Percentiles rank a stretch among this genome's conserved stretches.
phyloP scores from a whole-genome alignment of 2,888 invertebrate genomes.

The Eupithecia subfuscata region DNA sequence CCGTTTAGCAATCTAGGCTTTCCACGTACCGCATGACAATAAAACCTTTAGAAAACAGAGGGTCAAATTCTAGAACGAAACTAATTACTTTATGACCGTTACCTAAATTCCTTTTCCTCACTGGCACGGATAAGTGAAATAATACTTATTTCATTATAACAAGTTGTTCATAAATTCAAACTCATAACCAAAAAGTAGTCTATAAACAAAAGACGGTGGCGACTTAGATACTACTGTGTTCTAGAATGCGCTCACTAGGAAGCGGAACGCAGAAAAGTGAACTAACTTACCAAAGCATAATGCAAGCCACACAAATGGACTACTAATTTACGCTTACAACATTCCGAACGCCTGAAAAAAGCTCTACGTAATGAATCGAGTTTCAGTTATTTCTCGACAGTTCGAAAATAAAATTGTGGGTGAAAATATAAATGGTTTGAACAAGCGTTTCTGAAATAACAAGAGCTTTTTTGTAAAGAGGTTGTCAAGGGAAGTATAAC shows the following conservation, averaged over 20 bases:
- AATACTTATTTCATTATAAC: too few relatives aligned
- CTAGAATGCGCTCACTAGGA: background rate
- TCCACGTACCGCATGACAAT: too few relatives aligned
- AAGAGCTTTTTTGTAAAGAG: background rate
- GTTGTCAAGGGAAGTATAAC: background rate
- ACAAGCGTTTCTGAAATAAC: background rate
- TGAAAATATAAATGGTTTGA: slow-evolving; percentile 13
- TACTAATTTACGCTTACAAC: slow-evolving; percentile 24
- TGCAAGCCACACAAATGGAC: slow-evolving; percentile 26
- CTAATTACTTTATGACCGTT: too few relatives aligned
- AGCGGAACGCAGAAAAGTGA: slow-evolving; percentile 10
- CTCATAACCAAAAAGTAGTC: background rate
- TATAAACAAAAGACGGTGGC: background rate
- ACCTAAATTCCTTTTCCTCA: too few relatives aligned
- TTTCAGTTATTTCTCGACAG: slow-evolving; percentile 27
- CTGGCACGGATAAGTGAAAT: too few relatives aligned
- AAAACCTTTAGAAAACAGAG: too few relatives aligned
- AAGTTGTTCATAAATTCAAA: too few relatives aligned
- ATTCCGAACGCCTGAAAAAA: slow-evolving; percentile 26
- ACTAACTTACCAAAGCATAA: slow-evolving; percentile 24
- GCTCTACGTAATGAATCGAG: slow-evolving; percentile 31
- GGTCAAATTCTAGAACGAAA: too few relatives aligned
- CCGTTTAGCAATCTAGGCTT: too few relatives aligned
- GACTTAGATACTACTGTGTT: background rate
- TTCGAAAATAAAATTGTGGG: slow-evolving; percentile 17